Evolutionary conservation across 2,888 invertebrate genomes (phyloP).

Genomic region (Caenorhabditis uteleia): DNA sequence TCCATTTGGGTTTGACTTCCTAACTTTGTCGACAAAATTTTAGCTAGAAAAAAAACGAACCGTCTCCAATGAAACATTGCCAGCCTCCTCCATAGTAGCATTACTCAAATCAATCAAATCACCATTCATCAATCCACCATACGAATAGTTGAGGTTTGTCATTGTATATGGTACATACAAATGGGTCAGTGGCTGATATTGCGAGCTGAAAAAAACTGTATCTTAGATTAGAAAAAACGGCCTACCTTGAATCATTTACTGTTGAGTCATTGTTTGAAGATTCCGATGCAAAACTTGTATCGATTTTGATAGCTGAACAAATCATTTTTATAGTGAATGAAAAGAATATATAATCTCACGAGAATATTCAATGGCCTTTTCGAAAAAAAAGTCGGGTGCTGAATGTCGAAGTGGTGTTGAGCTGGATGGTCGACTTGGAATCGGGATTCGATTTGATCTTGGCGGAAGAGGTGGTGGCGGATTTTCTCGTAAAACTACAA

Average conservation of each 20-base stretch:
- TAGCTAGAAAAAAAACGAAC: constrained; percentile 8
- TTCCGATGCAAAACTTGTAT: neutral
- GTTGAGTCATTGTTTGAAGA: neutral
- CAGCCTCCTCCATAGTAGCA: constrained; percentile 3
- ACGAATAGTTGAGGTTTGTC: constrained; percentile 24
- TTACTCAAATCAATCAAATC: constrained; percentile 58
- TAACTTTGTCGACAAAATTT: no score
- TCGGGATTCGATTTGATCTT: neutral
- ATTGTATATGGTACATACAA: constrained; percentile 47
- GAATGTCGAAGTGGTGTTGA: constrained; percentile 32
- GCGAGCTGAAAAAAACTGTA: constrained; percentile 19
- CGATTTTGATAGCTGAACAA: no score
- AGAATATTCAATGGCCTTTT: neutral
- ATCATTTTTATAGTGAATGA: no score
- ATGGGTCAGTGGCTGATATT: constrained; percentile 41
- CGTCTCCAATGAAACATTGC: constrained; percentile 11
- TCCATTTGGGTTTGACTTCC: no score
- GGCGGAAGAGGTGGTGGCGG: constrained; percentile 31
- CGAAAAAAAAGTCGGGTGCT: constrained; percentile 3
- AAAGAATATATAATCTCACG: constrained; percentile 19
- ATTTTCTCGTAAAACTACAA: constrained; percentile 2
- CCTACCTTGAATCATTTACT: constrained; percentile 10
- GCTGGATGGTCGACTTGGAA: constrained; percentile 1
- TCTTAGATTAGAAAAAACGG: neutral
- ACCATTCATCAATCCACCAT: constrained; percentile 44